Base-by-base conservation (phyloP, 2,888 invertebrate species). In the Plemyria rubiginata region DNA sequence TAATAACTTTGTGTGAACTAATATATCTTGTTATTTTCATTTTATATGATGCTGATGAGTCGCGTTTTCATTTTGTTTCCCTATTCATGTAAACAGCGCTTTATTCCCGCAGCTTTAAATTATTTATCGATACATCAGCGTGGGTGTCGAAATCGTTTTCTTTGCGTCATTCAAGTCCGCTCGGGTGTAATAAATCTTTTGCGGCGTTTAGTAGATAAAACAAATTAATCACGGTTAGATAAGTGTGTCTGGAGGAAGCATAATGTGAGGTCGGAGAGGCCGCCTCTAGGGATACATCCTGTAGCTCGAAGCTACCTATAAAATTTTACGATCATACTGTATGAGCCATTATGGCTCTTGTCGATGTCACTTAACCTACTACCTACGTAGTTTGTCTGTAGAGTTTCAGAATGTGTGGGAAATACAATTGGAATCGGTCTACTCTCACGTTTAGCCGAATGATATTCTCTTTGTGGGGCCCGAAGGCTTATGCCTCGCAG, bases 221-320 rank as follows among this genome's bases (percentile, higher is more conserved):
- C 81, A 85, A 87, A 89, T 89, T 89, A 89, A 90, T 89, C 87
- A 88, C 81, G 85, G 83, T 82, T 84, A 85, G 85, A 84, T 87
- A 87, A 88, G 84, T 88, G 79, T 83, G 84, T 84, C 79, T 82
- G 77, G 76, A 81, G 72, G 79, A 80, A 78, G 79, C 78, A 82
- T 83, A 81, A 84, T 81, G 77, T 72, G 77, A 75, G 85, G 80
- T 79, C 78, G 77, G 71, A 74, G 79, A 72, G 77, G 71, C 79
- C 69, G 78, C 77, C 84, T 79, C 79, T 74, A 68, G 83, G 84
- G 84, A 77, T 74, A 81, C 83, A 84, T 84, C 83, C 84, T 82
- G 82, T 77, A 77, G 79, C 77, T 77, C 72, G 72, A 75, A 84
- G 82, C 78, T 73, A 75, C 77, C 86, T 83, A 88, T 90, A 90